phyloP scores from a whole-genome alignment of 2,113 vertebrate genomes.

The Fregata magnificens region DNA sequence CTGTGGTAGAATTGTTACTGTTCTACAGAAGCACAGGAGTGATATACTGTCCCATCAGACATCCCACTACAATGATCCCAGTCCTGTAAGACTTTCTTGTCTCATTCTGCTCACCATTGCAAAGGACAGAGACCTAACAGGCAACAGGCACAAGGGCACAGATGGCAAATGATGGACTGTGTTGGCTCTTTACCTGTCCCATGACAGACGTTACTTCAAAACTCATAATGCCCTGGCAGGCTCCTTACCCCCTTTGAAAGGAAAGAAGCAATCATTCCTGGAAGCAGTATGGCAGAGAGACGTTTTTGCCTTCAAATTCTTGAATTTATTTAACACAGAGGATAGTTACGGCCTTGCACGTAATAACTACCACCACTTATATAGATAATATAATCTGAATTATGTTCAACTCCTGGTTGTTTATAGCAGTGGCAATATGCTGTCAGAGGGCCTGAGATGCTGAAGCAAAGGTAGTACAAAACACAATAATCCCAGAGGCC shows the following conservation, averaged over 20 bases:
- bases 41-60: not conserved
- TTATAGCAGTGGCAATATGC: not conserved
- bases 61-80: not conserved
- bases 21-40: not conserved
- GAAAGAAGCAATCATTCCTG: not conserved
- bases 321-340: not conserved
- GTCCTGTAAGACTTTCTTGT: not conserved
- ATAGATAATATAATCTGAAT: not conserved
- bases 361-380: not conserved
- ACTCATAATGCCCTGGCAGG: not conserved
- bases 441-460: not conserved
- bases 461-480: not conserved
- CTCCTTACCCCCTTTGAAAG: not conserved
- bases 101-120: not conserved
- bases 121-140: not conserved
- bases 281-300: not conserved
- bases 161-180: not conserved
- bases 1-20: not conserved
- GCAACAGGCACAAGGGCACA: not conserved
- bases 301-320: not conserved
- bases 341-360: not conserved
- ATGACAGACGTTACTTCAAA: not conserved
- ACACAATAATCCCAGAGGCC: not conserved
- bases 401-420: not conserved
- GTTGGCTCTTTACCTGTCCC: not conserved